Conservation (phyloP, 1,140 invertebrate genomes). For the Muscidifurax raptorellus region DNA sequence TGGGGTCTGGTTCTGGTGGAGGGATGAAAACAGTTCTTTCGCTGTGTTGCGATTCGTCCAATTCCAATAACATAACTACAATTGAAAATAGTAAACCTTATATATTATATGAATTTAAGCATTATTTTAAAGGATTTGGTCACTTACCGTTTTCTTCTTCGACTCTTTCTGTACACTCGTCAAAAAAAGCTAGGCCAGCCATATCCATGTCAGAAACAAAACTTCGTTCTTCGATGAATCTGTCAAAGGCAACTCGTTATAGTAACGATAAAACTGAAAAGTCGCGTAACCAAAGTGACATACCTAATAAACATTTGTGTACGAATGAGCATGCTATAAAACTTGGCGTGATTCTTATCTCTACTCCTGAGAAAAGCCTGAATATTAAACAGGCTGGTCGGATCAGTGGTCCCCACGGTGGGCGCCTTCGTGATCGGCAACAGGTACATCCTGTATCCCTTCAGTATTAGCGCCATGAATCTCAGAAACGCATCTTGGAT, state of each 20-base stretch:
- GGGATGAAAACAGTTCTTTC: slow-evolving; percentile 96
- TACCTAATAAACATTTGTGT: slow-evolving; percentile 96
- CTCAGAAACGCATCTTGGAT: slow-evolving; percentile 98
- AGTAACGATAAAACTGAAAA: not conserved
- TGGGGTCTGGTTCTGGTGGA: slow-evolving; percentile 88
- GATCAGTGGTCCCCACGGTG: slow-evolving; percentile 94
- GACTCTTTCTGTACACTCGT: slow-evolving; percentile 94
- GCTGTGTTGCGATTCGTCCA: slow-evolving; percentile 85
- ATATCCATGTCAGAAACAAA: slow-evolving; percentile 98
- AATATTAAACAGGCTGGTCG: slow-evolving; percentile 95
- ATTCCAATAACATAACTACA: slow-evolving; percentile 81
- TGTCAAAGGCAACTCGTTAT: slow-evolving; percentile 59
- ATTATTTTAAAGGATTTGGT: slow-evolving; percentile 11
- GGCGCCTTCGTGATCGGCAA: slow-evolving; percentile 97
- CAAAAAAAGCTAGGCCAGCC: slow-evolving; percentile 93
- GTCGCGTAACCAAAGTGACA: not conserved
- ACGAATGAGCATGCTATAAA: slow-evolving; percentile 91
- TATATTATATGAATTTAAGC: not conserved
- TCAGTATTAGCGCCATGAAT: slow-evolving; percentile 95
- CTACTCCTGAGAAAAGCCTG: slow-evolving; percentile 84
- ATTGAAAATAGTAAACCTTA: slow-evolving; percentile 1
- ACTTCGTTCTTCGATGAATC: slow-evolving; percentile 98
- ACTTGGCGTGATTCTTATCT: slow-evolving; percentile 92
- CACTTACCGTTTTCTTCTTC: slow-evolving; percentile 77
- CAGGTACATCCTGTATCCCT: slow-evolving; percentile 93